Evolutionary conservation across 1,140 invertebrate genomes (phyloP).

Genomic region (Apis dorsata): DNA sequence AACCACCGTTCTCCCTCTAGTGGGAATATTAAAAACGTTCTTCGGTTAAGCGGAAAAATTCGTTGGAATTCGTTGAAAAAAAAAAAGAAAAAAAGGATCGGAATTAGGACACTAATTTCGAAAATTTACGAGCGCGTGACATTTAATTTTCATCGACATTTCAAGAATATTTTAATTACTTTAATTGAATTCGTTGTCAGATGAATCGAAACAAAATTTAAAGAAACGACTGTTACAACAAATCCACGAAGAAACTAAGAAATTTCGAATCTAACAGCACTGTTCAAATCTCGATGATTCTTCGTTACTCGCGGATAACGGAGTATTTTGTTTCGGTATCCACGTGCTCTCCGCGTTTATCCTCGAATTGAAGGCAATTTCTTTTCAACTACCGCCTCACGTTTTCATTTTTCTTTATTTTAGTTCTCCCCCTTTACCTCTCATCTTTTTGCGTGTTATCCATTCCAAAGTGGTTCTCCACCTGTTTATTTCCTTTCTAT

Average conservation of each 20-base stretch:
- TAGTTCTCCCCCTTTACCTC: not conserved
- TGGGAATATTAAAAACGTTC: constrained; percentile 2
- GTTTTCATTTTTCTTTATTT: constrained; percentile 42
- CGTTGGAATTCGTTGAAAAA: too few relatives aligned
- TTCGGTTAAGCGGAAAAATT: not conserved
- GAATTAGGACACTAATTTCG: not conserved
- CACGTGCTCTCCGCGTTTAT: too few relatives aligned
- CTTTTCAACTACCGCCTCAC: constrained; percentile 9
- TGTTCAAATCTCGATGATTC: not conserved
- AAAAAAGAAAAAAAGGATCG: not conserved
- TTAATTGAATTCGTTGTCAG: too few relatives aligned
- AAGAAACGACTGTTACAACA: too few relatives aligned
- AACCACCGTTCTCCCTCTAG: not conserved
- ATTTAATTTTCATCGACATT: too few relatives aligned
- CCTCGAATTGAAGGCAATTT: constrained; percentile 25
- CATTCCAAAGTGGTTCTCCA: constrained; percentile 29
- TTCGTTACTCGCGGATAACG: not conserved
- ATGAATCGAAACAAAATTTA: too few relatives aligned
- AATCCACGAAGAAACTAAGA: too few relatives aligned
- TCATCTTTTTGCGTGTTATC: constrained; percentile 10
- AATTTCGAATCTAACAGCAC: too few relatives aligned
- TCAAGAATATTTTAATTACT: too few relatives aligned
- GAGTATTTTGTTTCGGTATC: not conserved
- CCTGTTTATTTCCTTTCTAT: constrained; percentile 51
- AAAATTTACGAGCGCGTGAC: too few relatives aligned